These are phyloP conservation scores for Clamator glandarius DNA, from an alignment of 2,797 vertebrate species.

Conservation along the genomic window DNA sequence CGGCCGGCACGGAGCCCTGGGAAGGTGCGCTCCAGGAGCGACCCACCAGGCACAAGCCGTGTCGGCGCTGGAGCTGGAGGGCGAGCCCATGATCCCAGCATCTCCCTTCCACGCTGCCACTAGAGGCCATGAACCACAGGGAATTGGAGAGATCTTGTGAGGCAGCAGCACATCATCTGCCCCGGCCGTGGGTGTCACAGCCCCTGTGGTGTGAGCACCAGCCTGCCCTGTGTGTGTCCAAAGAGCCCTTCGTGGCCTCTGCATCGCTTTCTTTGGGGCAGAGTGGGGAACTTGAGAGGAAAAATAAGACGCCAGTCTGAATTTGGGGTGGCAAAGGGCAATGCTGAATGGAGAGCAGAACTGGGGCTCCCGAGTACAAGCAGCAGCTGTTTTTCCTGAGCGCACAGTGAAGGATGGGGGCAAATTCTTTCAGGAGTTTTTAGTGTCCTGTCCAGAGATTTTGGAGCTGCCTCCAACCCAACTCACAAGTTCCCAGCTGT, in stretches of 20 bases:
- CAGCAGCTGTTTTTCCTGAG: not conserved
- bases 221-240: no score
- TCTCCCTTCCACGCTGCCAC: not conserved
- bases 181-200: not conserved
- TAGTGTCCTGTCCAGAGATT: not conserved
- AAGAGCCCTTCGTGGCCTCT: no score
- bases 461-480: not conserved
- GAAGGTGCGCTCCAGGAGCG: not conserved
- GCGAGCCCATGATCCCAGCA: fast-evolving
- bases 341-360: no score
- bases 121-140: no score
- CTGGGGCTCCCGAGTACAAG: no score
- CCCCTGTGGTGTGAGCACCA: no score
- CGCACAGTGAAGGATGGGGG: not conserved
- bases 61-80: not conserved
- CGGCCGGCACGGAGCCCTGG: not conserved
- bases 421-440: not conserved
- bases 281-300: no score
- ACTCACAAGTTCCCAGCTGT: no score
- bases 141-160: not conserved
- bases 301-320: no score
- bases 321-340: no score
- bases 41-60: fast-evolving
- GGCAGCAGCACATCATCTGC: not conserved
- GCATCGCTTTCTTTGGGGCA: no score